Evolutionary conservation across 2,888 invertebrate genomes (phyloP).

Genomic region (Spialia ferax): DNA sequence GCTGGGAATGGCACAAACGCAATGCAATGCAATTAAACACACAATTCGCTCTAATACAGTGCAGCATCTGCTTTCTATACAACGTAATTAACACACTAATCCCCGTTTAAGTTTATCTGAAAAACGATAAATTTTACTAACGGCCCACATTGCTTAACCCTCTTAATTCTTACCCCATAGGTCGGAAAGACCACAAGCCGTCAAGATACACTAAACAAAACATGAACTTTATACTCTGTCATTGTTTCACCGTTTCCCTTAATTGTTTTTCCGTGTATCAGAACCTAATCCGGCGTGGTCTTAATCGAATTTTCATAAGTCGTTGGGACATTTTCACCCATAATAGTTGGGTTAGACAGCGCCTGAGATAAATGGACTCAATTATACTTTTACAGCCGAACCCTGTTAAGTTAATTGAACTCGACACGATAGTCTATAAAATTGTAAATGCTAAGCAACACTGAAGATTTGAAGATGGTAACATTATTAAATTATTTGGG

Average conservation of each 20-base stretch:
- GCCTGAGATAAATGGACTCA: constrained; percentile 66
- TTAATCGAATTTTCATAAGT: constrained; percentile 81
- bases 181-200: constrained; percentile 44
- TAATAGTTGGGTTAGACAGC: constrained; percentile 59
- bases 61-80: constrained; percentile 41
- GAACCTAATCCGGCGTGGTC: constrained; percentile 71
- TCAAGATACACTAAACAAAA: constrained; percentile 79
- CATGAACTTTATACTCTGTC: constrained; percentile 76
- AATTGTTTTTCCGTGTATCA: constrained; percentile 85
- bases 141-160: constrained; percentile 72
- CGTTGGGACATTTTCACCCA: constrained; percentile 54
- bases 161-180: constrained; percentile 46
- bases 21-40: constrained; percentile 35
- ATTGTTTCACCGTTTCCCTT: constrained; percentile 79
- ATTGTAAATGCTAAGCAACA: constrained; percentile 12
- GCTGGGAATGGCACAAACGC: constrained; percentile 16
- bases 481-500: constrained; percentile 9
- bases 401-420: constrained; percentile 53
- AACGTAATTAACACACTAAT: constrained; percentile 56
- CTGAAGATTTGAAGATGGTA: neutral
- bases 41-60: constrained; percentile 30
- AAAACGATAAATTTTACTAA: constrained; percentile 79
- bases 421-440: constrained; percentile 41
- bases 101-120: constrained; percentile 74
- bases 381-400: constrained; percentile 59